These are phyloP conservation scores for Drosophila subquinaria DNA, from an alignment of 2,888 invertebrate species.

Conservation along the genomic window DNA sequence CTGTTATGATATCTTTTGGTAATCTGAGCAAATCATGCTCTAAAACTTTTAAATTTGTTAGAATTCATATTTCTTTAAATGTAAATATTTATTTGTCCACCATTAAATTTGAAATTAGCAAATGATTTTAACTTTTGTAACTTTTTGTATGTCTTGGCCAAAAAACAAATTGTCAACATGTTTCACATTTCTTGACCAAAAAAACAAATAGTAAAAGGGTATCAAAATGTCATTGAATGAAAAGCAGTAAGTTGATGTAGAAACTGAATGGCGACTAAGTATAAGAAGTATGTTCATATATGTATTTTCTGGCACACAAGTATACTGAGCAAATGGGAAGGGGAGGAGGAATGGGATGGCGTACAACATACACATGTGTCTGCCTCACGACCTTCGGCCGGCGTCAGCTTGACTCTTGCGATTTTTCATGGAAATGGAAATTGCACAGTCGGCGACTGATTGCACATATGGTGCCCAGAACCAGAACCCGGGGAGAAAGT, in stretches of 20 bases:
- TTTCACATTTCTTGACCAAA: neutral
- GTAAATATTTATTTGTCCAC: neutral
- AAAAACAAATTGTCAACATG: neutral
- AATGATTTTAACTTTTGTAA: too few relatives aligned
- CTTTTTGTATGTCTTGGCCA: neutral
- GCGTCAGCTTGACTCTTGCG: slow-evolving; percentile 74
- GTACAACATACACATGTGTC: slow-evolving; percentile 43
- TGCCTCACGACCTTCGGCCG: slow-evolving; percentile 61
- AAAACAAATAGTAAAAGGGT: neutral
- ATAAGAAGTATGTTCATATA: slow-evolving; percentile 4
- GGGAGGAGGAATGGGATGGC: neutral
- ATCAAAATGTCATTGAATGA: neutral
- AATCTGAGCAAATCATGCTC: neutral
- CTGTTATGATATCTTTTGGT: neutral
- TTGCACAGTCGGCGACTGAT: slow-evolving; percentile 48
- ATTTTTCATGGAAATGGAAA: slow-evolving; percentile 80
- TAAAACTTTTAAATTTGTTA: neutral
- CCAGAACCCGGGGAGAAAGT: slow-evolving; percentile 33
- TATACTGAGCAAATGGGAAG: neutral
- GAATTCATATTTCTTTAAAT: neutral
- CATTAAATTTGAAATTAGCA: too few relatives aligned
- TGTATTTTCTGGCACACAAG: slow-evolving; percentile 20
- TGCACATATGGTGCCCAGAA: slow-evolving; percentile 67
- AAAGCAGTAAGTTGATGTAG: slow-evolving; percentile 1
- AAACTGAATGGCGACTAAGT: slow-evolving; percentile 46